phyloP scores from a whole-genome alignment of 2,888 invertebrate genomes.

The Psylliodes chrysocephalus region DNA sequence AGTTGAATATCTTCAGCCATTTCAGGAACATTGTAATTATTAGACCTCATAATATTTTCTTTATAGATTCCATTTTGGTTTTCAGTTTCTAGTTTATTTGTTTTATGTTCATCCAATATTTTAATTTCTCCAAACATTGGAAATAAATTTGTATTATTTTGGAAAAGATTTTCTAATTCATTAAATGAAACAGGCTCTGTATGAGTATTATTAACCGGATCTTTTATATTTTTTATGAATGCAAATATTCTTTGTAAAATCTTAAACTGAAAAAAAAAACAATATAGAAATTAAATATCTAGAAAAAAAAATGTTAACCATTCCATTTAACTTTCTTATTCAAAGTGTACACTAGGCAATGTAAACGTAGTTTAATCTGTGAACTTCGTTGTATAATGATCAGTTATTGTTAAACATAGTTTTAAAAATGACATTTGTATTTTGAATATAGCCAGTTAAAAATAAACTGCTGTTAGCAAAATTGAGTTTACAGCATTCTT shows the following conservation, averaged over 20 bases:
- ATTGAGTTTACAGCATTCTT: too few species aligned
- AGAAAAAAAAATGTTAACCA: too few species aligned
- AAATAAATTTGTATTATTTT: slow-evolving; percentile 48
- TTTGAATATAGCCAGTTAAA: too few species aligned
- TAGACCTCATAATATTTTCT: neutral
- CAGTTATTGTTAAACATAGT: too few species aligned
- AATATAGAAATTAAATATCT: neutral
- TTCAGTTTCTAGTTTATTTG: slow-evolving; percentile 5
- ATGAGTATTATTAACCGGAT: slow-evolving; percentile 29
- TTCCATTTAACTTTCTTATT: too few species aligned
- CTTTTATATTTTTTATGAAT: slow-evolving; percentile 40
- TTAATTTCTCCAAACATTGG: slow-evolving; percentile 46
- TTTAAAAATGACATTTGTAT: too few species aligned
- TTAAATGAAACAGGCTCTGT: slow-evolving; percentile 30
- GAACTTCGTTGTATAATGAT: too few species aligned
- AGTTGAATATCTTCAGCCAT: slow-evolving; percentile 10
- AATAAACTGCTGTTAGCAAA: too few species aligned
- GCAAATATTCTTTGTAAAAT: slow-evolving; percentile 49
- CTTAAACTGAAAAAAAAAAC: slow-evolving; percentile 43
- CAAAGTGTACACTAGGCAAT: too few species aligned
- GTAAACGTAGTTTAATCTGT: too few species aligned
- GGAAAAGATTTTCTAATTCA: slow-evolving; percentile 33
- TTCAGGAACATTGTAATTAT: neutral
- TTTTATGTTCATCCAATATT: slow-evolving; percentile 18
- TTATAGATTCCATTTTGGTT: neutral